Conservation (phyloP, 1,140 invertebrate species). For the Diachasmimorpha longicaudata region DNA sequence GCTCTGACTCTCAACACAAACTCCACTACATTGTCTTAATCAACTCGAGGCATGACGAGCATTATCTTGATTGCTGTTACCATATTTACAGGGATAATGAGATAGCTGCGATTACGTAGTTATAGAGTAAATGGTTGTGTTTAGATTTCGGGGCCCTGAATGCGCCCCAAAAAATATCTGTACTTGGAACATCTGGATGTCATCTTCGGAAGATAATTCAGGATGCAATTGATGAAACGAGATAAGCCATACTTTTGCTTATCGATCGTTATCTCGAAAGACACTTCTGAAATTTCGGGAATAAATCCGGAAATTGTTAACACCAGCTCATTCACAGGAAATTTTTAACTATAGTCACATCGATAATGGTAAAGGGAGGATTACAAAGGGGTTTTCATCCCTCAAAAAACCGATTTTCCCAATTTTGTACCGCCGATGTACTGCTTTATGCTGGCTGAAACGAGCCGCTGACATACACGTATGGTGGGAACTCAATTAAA, state of each 20-base stretch:
- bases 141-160: not conserved
- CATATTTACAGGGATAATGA: not conserved
- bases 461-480: not conserved
- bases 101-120: not conserved
- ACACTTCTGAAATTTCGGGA: too few relatives aligned
- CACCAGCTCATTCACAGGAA: too few relatives aligned
- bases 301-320: too few relatives aligned
- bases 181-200: too few relatives aligned
- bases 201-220: too few relatives aligned
- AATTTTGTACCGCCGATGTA: not conserved
- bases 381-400: not conserved
- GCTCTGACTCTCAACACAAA: not conserved
- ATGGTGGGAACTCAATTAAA: constrained; percentile 25
- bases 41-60: not conserved
- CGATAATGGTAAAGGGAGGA: not conserved
- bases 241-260: too few relatives aligned
- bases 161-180: too few relatives aligned
- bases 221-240: too few relatives aligned
- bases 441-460: not conserved
- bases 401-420: not conserved
- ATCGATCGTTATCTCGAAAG: too few relatives aligned
- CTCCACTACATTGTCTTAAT: not conserved
- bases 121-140: not conserved
- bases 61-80: not conserved
- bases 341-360: too few relatives aligned